Evolutionary conservation across 2,113 vertebrate genomes (phyloP).

Genomic region (Sula dactylatra): DNA sequence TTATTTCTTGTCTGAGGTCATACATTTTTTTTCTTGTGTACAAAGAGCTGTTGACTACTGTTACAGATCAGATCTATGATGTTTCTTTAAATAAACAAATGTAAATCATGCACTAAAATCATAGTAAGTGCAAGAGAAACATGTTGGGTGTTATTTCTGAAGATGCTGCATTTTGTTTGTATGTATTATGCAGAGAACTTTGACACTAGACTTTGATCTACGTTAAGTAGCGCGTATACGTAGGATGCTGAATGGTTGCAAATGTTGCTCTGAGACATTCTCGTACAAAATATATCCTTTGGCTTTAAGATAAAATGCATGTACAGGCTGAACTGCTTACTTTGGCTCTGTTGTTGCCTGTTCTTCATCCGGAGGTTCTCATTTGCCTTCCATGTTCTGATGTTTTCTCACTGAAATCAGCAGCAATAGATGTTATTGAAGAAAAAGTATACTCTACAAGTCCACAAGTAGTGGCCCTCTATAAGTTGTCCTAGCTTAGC

Average conservation of each 20-base stretch:
- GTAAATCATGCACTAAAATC: neutral
- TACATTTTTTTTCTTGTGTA: neutral
- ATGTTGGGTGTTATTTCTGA: neutral
- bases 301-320: neutral
- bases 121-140: neutral
- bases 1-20: neutral
- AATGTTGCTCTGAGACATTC: neutral
- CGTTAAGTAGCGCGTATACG: rapidly evolving
- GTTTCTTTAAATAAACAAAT: slow-evolving; percentile 5
- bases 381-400: neutral
- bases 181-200: slow-evolving; percentile 24
- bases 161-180: neutral
- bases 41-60: neutral
- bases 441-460: neutral
- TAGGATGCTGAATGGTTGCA: neutral
- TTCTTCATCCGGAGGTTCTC: neutral
- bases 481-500: neutral
- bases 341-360: neutral
- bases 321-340: neutral
- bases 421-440: neutral
- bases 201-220: slow-evolving; percentile 42
- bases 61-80: neutral
- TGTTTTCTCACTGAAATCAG: neutral
- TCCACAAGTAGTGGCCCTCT: neutral
- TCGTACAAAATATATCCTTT: neutral